Base-by-base conservation (phyloP, 2,797 vertebrate species). In the Pteronotus mesoamericanus region DNA sequence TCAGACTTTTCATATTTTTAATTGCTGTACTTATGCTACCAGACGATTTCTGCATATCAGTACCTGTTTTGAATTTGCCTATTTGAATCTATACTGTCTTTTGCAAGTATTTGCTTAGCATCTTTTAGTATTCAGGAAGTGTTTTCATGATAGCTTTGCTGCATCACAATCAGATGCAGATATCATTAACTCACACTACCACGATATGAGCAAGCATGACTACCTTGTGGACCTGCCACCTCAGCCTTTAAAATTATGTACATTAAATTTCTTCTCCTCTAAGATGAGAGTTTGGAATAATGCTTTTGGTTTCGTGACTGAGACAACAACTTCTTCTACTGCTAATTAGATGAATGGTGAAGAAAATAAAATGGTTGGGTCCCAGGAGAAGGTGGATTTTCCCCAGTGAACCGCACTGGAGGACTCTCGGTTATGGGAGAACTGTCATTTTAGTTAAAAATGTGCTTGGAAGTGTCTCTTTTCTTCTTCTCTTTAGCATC, bases 51-150 rank as follows among this genome's bases (percentile, higher is more conserved):
- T 1, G 1, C 34, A 8, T 34, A 6, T 3, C 8, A 34, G 7
- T 9, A 0, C 10, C 5, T 4, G 53, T 37, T 82, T 92, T 61
- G n/a, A 46, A 75, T 94, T 91, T 92, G 83, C 26, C 48, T 83
- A 46, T 75, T 61, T 88, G 89, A 94, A 53, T 51, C 48, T 86
- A 26, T 16, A 11, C 15, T 34, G 10, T 55, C 37, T n/a, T 93
- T 95, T 96, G 78, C 53, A 93, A 93, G 84, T 72, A 94, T 97
- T 98, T 97, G 93, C 74, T 68, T 95, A 94, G 59, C 68, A 44
- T 57, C 48, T 26, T 46, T 39, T 37, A 89, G 66, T 59, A 53
- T 75, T 26, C 84, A 95, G 91, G 34, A 89, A 21, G 37, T 18
- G 46, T 95, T 86, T 95, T 42, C 66, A 39, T 51, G 64, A 32